phyloP scores from a whole-genome alignment of 1,140 invertebrate species.

The Solenopsis invicta region DNA sequence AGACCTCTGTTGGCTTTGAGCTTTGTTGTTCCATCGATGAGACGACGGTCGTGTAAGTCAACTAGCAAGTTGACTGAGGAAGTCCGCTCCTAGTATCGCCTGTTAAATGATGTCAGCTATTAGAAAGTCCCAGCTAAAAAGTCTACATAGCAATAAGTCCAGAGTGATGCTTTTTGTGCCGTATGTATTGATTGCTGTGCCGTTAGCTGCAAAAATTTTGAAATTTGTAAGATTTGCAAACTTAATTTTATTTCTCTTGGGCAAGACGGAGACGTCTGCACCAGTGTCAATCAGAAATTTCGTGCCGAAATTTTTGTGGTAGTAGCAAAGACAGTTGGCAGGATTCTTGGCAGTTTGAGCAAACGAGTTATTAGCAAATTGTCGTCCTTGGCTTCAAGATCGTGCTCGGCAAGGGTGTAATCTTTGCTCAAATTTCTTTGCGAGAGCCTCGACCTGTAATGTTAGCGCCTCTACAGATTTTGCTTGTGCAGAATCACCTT shows the following conservation, averaged over 20 bases:
- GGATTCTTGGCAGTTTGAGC: too few relatives aligned
- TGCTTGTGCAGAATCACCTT: too few relatives aligned
- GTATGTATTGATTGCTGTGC: not conserved
- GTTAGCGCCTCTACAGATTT: not conserved
- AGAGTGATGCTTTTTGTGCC: constrained; percentile 4
- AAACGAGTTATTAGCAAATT: too few relatives aligned
- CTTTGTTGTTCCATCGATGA: not conserved
- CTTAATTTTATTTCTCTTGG: not conserved
- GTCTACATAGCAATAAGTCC: constrained; percentile 64
- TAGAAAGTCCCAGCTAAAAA: constrained; percentile 70
- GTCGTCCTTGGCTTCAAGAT: not conserved
- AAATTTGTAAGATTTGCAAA: not conserved
- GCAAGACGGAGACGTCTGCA: not conserved
- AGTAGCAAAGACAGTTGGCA: not conserved
- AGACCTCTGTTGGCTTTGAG: not conserved
- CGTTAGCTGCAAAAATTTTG: constrained; percentile 3
- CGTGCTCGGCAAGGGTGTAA: not conserved
- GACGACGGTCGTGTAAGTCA: constrained; percentile 62
- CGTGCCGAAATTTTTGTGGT: not conserved
- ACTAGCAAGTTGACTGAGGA: constrained; percentile 79
- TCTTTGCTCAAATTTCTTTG: not conserved
- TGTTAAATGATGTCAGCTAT: constrained; percentile 67
- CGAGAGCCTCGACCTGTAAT: not conserved
- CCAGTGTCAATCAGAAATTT: not conserved
- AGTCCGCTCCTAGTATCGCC: constrained; percentile 77